Conservation (phyloP, 23 tunicate species). For the Trididemnum nubilum region DNA sequence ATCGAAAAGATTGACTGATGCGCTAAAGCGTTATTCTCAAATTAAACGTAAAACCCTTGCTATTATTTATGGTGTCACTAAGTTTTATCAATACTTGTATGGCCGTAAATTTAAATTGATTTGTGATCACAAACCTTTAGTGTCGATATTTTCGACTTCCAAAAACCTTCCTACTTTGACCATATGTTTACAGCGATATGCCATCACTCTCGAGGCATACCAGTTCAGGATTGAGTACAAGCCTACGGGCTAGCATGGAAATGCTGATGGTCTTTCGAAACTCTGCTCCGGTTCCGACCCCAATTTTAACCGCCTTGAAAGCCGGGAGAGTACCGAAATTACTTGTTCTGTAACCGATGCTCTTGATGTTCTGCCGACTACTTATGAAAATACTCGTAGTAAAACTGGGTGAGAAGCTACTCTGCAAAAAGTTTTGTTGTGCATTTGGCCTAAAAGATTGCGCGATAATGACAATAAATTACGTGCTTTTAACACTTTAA, state of each 20-base stretch:
- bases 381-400: neutral
- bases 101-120: neutral
- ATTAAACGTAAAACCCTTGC: neutral
- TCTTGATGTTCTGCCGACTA: neutral
- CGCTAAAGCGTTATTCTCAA: neutral
- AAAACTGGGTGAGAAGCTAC: neutral
- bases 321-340: neutral
- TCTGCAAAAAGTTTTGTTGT: neutral
- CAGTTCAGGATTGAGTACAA: conserved; percentile 11
- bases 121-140: conserved; percentile 9
- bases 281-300: neutral
- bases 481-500: neutral
- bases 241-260: conserved; percentile 4
- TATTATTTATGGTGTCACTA: neutral
- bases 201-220: neutral
- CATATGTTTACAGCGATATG: neutral
- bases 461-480: neutral
- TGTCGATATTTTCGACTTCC: conserved; percentile 1
- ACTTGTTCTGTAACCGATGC: neutral
- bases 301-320: conserved; percentile 1
- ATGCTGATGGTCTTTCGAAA: conserved; percentile 28
- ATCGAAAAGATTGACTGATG: conserved; percentile 6
- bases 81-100: conserved; percentile 2
- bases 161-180: neutral
- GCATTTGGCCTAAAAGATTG: neutral